A percentile compares a stretch with the other conserved stretches of the same genome.
These are phyloP conservation scores for Coelogynopora nodosa DNA, from an alignment of 2,888 invertebrate genomes.

Conservation along the genomic window DNA sequence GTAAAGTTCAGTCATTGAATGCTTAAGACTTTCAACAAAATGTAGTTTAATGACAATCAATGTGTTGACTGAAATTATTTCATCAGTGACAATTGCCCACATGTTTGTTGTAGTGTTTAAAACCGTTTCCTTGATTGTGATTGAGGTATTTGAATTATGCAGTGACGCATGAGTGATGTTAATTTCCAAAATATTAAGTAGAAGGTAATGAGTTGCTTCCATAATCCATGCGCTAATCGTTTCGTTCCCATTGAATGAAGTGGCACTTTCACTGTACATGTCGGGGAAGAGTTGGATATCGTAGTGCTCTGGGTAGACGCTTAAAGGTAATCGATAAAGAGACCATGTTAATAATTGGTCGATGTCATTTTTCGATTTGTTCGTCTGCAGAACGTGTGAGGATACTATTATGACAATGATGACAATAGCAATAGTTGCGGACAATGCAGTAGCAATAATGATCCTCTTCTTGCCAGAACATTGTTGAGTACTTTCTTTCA, in stretches of 20 bases:
- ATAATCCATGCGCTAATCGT: not conserved
- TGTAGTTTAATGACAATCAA: not conserved
- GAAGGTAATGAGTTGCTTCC: not conserved
- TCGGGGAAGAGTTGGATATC: conserved; percentile 78
- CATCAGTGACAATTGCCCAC: not conserved
- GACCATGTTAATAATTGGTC: too few relatives aligned
- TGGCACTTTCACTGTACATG: conserved; percentile 64
- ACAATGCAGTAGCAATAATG: too few relatives aligned
- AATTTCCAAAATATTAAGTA: not conserved
- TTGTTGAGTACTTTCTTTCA: too few relatives aligned
- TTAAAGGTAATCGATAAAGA: conserved; percentile 71
- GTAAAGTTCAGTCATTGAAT: not conserved
- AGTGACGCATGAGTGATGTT: not conserved
- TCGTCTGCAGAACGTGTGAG: too few relatives aligned
- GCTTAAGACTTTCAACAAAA: not conserved
- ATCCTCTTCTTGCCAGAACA: too few relatives aligned
- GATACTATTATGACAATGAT: too few relatives aligned
- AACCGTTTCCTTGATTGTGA: not conserved
- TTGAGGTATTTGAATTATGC: not conserved
- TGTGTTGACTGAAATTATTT: not conserved
- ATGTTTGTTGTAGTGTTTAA: not conserved
- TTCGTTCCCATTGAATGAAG: not conserved
- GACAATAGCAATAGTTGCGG: too few relatives aligned
- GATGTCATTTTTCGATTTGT: too few relatives aligned
- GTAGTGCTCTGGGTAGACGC: conserved; percentile 81